Evolutionary conservation across 2,888 invertebrate genomes (phyloP), one percentile per base, ranked within the genome.

Genomic region (Uloborus plumipes): DNA sequence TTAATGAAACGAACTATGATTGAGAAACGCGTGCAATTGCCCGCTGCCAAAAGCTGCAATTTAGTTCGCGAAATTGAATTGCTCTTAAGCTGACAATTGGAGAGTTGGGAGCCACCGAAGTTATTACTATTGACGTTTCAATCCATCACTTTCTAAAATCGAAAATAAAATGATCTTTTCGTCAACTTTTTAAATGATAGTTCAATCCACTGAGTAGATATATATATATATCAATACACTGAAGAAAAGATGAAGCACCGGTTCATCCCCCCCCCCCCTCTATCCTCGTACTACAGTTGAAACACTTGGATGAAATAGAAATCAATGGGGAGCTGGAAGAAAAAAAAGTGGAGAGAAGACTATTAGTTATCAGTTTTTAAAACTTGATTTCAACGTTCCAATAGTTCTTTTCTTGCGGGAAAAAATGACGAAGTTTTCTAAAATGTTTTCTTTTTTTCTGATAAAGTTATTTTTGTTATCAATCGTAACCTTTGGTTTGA

Each of bases 111-210:
- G 66, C 53, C 67, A 65, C 66, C 64, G 62, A 26, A 81, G 74
- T 81, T 81, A 81, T 81, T 81, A 81, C 73, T 81, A 81, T 81
- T 75, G 80, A 81, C 80, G 70, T 70, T 67, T 51, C 80, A 70
- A 81, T 81, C 80, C 74, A 81, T 81, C 80, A 81, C 64, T 69
- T 81, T 81, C 64, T 58, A n/a, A 69, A 81, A 74, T 81, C 74
- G 74, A 69, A 81, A 81, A 81, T 75, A 81, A 75, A 81, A 81
- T 81, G 80, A 81, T 81, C 74, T 81, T 81, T 81, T 75, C 74
- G 74, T 81, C 80, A 75, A 81, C 74, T 81, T 81, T 80, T 81
- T 81, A 74, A 81, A 74, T 81, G 80, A 81, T 81, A 81, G 74
- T 70, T 70, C 80, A 75, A 81, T 81, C 74, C 74, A 70, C 39